A percentile compares a stretch with the other conserved stretches of the same genome.
phyloP scores from a whole-genome alignment of 2,888 invertebrate genomes.

The Biston stratarius region DNA sequence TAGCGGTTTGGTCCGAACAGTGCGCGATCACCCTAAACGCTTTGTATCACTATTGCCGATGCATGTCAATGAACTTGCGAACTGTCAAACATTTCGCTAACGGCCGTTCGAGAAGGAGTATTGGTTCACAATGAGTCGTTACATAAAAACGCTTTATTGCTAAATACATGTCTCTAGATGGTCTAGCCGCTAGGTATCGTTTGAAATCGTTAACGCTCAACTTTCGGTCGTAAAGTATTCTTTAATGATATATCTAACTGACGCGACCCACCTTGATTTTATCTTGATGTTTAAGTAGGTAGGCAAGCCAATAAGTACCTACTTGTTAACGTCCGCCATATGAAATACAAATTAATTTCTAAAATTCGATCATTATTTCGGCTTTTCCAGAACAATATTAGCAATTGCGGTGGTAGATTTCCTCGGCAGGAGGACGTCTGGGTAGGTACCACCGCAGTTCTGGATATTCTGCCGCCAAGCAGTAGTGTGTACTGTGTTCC shows the following conservation, averaged over 20 bases:
- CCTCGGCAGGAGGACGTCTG: no score
- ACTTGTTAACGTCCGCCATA: slow-evolving; percentile 1
- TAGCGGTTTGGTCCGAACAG: not conserved
- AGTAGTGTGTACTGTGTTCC: no score
- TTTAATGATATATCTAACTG: slow-evolving; percentile 22
- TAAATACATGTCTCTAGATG: slow-evolving; percentile 26
- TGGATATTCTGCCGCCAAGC: no score
- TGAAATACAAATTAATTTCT: not conserved
- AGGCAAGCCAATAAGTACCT: not conserved
- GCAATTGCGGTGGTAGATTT: no score
- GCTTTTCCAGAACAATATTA: no score
- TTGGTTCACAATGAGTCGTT: slow-evolving; percentile 29
- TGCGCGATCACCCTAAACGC: slow-evolving; percentile 46
- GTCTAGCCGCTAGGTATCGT: slow-evolving; percentile 42
- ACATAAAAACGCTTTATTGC: slow-evolving; percentile 35
- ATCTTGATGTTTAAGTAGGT: slow-evolving; percentile 10
- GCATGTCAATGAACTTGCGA: slow-evolving; percentile 54
- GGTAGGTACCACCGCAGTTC: no score
- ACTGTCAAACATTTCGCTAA: slow-evolving; percentile 32
- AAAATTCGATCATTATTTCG: not conserved
- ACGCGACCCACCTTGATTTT: slow-evolving; percentile 12
- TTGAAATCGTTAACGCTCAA: slow-evolving; percentile 15
- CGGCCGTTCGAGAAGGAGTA: slow-evolving; percentile 36
- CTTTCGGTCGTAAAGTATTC: slow-evolving; percentile 34
- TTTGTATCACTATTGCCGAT: slow-evolving; percentile 61